These are phyloP conservation scores for Elysia chlorotica DNA, from an alignment of 1,140 invertebrate genomes.

Conservation along the genomic window DNA sequence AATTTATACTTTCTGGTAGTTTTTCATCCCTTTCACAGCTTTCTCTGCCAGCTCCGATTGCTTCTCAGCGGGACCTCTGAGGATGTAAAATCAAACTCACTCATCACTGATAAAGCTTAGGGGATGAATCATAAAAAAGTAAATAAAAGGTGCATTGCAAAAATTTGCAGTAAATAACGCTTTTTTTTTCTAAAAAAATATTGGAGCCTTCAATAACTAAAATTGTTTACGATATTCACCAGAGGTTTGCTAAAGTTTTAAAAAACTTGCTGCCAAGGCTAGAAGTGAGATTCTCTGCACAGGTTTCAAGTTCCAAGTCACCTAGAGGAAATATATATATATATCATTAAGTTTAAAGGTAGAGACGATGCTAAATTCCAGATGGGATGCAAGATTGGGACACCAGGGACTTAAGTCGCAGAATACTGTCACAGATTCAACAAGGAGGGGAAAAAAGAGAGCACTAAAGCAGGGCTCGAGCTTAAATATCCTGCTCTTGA, in stretches of 20 bases:
- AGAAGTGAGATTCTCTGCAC: no score
- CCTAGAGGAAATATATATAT: no score
- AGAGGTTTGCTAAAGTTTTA: background rate
- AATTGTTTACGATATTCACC: background rate
- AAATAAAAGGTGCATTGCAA: background rate
- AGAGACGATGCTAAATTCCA: no score
- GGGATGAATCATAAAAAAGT: background rate
- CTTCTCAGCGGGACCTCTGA: conserved; percentile 71
- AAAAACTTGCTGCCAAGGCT: no score
- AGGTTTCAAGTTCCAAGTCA: no score
- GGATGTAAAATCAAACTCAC: conserved; percentile 37
- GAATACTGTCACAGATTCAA: no score
- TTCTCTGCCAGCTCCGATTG: conserved; percentile 76
- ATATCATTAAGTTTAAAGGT: no score
- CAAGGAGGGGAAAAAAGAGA: no score
- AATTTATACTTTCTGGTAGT: conserved; percentile 66
- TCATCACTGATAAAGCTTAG: background rate
- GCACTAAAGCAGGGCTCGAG: no score
- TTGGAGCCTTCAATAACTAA: background rate
- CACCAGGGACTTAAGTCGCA: no score
- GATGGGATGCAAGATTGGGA: no score
- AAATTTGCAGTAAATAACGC: background rate
- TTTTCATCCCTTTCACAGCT: conserved; percentile 72
- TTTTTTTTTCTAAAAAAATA: background rate
- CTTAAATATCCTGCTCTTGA: no score